Evolutionary conservation across 2,113 vertebrate species (phyloP), one percentile per base, ranked within the genome.

Genomic region (Phyllostomus discolor): DNA sequence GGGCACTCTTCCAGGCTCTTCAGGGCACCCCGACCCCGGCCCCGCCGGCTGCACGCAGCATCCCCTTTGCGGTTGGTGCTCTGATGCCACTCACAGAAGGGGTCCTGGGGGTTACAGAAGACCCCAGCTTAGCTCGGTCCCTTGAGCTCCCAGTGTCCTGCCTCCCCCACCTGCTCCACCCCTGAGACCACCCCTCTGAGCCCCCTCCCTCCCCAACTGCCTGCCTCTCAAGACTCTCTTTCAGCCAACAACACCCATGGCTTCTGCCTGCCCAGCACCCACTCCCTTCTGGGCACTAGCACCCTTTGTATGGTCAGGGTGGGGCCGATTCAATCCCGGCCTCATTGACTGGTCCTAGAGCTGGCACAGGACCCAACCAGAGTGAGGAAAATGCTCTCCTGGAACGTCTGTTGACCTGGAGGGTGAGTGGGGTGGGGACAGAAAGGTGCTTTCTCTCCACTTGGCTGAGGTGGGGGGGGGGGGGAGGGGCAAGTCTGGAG

Each of bases 51-150:
- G 95, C 99, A 99, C 0, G 99, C 98, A 3, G 99, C 99, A 3
- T 99, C 99, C 0, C 99, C 99, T 95, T 99, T 99, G 97, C 99
- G 99, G 97, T 97, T 99, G 95, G 98, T 99, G 95, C 99, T 99
- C 91, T 99, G 99, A 95, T 99, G 99, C 99, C 99, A 99, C 97
- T 99, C 99, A 0, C 99, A 99, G 92, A 98, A 99, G 11, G 98
- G 98, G n/a, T 99, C 99, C 99, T 99, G 90, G 16, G 15, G 62
- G 50, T 26, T 0, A 4, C 6, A 48, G 33, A 54, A 86, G 11
- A 62, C 35, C 35, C 50, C 59, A 62, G 15, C 10, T 79, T 24
- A 43, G 46, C 28, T 31, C 24, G 11, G 11, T 50, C n/a, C 41
- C 48, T 28, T 10, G 38, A 35, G 24, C 15, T 43, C 78, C 59